These are phyloP conservation scores for Syritta pipiens DNA, from an alignment of 2,888 invertebrate species.

Conservation along the genomic window DNA sequence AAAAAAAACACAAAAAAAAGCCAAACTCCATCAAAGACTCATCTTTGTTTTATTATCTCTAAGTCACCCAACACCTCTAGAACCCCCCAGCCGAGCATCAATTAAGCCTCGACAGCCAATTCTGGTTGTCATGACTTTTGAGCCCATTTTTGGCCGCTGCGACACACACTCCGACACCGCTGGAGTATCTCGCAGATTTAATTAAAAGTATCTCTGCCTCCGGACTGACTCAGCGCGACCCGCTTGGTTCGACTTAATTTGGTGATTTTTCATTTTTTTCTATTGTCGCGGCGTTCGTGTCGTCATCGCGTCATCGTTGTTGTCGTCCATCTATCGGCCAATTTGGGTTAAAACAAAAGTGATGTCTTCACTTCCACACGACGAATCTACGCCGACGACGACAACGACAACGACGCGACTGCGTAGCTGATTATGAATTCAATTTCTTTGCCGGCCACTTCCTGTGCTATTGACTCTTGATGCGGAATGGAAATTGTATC, in stretches of 20 bases:
- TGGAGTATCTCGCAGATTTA: too few relatives aligned
- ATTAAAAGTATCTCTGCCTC: background rate
- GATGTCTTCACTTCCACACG: background rate
- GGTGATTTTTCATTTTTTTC: too few relatives aligned
- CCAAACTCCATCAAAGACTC: too few relatives aligned
- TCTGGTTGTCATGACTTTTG: slow-evolving; percentile 21
- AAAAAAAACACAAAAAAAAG: too few relatives aligned
- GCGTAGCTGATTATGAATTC: slow-evolving; percentile 61
- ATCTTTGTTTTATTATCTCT: too few relatives aligned
- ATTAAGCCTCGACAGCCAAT: background rate
- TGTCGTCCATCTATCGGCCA: background rate
- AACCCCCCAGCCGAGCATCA: too few relatives aligned
- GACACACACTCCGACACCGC: too few relatives aligned
- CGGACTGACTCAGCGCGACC: slow-evolving; percentile 11
- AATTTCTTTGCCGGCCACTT: slow-evolving; percentile 51
- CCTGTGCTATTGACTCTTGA: slow-evolving; percentile 62
- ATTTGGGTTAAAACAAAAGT: background rate
- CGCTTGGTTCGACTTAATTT: slow-evolving; percentile 28
- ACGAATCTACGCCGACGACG: background rate
- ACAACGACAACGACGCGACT: too few relatives aligned
- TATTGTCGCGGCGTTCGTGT: too few relatives aligned
- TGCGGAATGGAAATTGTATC: slow-evolving; percentile 40
- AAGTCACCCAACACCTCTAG: too few relatives aligned
- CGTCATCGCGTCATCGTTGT: too few relatives aligned
- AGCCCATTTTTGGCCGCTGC: background rate